phyloP scores from a whole-genome alignment of 2,888 invertebrate species.

The Unio pictorum region DNA sequence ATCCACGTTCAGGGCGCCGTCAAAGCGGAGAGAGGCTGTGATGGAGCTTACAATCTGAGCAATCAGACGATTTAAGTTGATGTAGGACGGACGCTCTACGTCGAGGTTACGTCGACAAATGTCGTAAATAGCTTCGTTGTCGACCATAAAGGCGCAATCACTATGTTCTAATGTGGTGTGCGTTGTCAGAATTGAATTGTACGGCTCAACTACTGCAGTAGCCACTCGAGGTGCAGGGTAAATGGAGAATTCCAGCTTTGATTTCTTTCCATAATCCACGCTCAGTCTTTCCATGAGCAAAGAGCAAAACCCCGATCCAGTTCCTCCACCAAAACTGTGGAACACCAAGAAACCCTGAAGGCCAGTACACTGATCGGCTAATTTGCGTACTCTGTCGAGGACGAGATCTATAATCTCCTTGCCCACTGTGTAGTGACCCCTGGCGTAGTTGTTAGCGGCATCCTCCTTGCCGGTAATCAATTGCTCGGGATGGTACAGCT shows the following conservation, averaged over 20 bases:
- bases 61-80: conserved; percentile 92
- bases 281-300: conserved; percentile 68
- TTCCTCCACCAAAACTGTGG: conserved; percentile 68
- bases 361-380: conserved; percentile 67
- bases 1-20: conserved; percentile 75
- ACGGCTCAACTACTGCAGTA: conserved; percentile 89
- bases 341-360: conserved; percentile 70
- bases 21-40: conserved; percentile 72
- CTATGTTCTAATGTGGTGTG: conserved; percentile 95
- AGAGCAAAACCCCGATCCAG: conserved; percentile 70
- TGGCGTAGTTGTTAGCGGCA: conserved; percentile 97
- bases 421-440: conserved; percentile 97
- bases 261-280: conserved; percentile 67
- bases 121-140: conserved; percentile 92
- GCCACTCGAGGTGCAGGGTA: conserved; percentile 83
- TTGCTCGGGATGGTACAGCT: conserved; percentile 98
- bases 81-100: conserved; percentile 89
- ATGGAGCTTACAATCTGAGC: conserved; percentile 82
- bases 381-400: conserved; percentile 81
- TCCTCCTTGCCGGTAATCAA: conserved; percentile 97
- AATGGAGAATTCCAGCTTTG: conserved; percentile 79
- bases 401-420: conserved; percentile 82
- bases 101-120: conserved; percentile 86
- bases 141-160: conserved; percentile 96
- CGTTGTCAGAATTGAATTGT: conserved; percentile 93